Percentiles rank a stretch among this genome's conserved stretches.
Evolutionary conservation across 2,797 vertebrate species (phyloP).

Genomic region (Serranus cabrilla): DNA sequence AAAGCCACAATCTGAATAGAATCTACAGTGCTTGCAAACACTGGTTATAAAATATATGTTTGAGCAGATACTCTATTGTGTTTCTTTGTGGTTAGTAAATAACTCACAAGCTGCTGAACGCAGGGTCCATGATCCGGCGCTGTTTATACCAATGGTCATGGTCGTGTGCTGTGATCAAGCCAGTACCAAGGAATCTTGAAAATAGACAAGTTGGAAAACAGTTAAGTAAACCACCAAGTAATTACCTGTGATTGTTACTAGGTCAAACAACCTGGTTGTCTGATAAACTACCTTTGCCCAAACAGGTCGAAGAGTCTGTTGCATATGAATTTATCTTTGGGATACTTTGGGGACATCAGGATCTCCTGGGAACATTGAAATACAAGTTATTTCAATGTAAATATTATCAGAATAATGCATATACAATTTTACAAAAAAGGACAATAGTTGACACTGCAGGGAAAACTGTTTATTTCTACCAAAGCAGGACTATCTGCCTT

Average conservation of each 20-base stretch:
- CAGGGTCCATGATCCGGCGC: slow-evolving; percentile 91
- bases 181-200: slow-evolving; percentile 90
- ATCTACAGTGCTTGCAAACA: neutral
- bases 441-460: neutral
- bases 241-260: neutral
- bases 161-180: slow-evolving; percentile 86
- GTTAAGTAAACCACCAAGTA: neutral
- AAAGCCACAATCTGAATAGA: neutral
- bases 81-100: neutral
- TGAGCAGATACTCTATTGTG: neutral
- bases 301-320: slow-evolving; percentile 84
- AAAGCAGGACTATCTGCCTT: neutral
- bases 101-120: slow-evolving; percentile 91
- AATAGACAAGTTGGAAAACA: neutral
- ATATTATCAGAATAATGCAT: neutral
- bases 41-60: neutral
- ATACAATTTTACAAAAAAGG: neutral
- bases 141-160: slow-evolving; percentile 92
- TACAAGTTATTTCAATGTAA: neutral
- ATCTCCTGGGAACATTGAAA: slow-evolving; percentile 82
- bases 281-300: slow-evolving; percentile 87
- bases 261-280: neutral
- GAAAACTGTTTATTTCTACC: no score
- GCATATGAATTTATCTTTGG: slow-evolving; percentile 86
- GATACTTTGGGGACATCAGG: slow-evolving; percentile 92